These are phyloP conservation scores for Balaeniceps rex DNA, from an alignment of 2,113 vertebrate species.

Conservation along the genomic window DNA sequence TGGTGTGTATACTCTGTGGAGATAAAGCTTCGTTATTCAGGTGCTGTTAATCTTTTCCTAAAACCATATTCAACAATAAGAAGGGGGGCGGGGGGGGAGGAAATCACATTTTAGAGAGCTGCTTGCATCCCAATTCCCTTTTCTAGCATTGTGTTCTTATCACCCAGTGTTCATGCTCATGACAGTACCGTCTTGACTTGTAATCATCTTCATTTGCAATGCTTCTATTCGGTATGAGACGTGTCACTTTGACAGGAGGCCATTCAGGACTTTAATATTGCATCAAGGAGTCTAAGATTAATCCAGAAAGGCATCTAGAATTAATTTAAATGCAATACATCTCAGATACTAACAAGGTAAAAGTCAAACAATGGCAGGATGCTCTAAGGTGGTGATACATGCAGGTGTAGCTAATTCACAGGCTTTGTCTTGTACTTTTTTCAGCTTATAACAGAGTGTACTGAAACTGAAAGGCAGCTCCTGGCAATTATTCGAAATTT, in stretches of 20 bases:
- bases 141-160: neutral
- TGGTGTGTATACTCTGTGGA: neutral
- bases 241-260: neutral
- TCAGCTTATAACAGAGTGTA: neutral
- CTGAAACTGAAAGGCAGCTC: neutral
- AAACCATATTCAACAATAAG: neutral
- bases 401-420: neutral
- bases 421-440: neutral
- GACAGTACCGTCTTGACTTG: neutral
- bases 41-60: neutral
- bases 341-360: neutral
- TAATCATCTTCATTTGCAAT: neutral
- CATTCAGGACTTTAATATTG: neutral
- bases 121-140: neutral
- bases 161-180: neutral
- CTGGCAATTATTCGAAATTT: neutral
- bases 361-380: neutral
- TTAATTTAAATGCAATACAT: neutral
- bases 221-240: neutral
- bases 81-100: rapidly evolving
- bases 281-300: neutral
- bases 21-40: neutral
- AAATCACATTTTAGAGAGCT: neutral
- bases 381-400: neutral
- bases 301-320: neutral